Base-by-base conservation (phyloP, 2,113 vertebrate genomes). In the Scophthalmus maximus region DNA sequence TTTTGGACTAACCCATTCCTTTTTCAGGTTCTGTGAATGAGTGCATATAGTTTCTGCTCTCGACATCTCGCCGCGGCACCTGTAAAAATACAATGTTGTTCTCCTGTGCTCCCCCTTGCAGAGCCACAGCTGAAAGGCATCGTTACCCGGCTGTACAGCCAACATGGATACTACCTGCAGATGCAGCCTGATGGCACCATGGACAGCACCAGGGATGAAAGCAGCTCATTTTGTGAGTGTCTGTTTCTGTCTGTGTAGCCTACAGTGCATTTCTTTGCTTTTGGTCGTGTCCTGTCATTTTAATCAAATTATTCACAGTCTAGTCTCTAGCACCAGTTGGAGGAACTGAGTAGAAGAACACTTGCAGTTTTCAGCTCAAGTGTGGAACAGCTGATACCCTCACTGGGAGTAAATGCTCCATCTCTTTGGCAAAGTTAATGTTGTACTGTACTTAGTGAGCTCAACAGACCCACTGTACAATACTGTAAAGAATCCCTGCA, bases 111-210 rank as follows among this genome's bases (percentile, higher is more conserved):
- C 22, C 15, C 62, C 15, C 62, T 72, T 70, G 68, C 89, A 96
- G 96, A 97, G 75, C 95, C 95, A 57, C 95, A 95, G 90, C 91
- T 97, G 85, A 97, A 96, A 91, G 96, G 96, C 81, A 96, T 97
- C 8, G 94, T 97, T 70, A 96, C 95, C 38, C 94, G 95, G 34
- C 91, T 97, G 47, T 95, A 94, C 93, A 95, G 95, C 87, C 91
- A 95, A 72, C 95, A 96, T 30, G 96, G 96, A 52, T 97, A 92
- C 83, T 96, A 95, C 88, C 95, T 97, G 78, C 95, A 96, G 89
- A 94, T 95, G 67, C 94, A 94, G 79, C 94, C 95, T 0, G 96
- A 96, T 8, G 95, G 96, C 62, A 93, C 91, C 50, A 91, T 97
- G 77, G 94, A 95, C 66, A 95, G 96, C 70, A 95, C 95, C 51